These are phyloP conservation scores for Lissocephala sabroskyi DNA, from an alignment of 2,888 invertebrate species.

Conservation along the genomic window DNA sequence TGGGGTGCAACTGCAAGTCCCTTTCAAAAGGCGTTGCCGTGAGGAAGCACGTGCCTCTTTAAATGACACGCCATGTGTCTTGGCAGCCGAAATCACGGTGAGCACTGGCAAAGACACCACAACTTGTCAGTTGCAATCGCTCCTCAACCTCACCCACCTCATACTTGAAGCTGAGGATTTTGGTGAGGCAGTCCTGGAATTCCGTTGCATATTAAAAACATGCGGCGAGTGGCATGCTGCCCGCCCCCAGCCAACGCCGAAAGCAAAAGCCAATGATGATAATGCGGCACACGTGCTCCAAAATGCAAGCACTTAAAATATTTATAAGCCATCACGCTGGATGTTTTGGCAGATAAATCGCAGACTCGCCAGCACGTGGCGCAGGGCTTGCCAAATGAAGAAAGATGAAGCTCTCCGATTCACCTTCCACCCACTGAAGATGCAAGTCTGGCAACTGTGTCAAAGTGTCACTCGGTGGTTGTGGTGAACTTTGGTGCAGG, in stretches of 20 bases:
- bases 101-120: conserved; percentile 26
- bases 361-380: conserved; percentile 19
- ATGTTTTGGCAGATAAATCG: conserved; percentile 51
- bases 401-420: conserved; percentile 36
- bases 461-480: conserved; percentile 21
- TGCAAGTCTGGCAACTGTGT: conserved; percentile 28
- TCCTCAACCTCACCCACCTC: no score
- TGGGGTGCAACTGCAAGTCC: no score
- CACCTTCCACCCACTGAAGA: not conserved
- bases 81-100: conserved; percentile 27
- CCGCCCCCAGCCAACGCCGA: not conserved
- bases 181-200: conserved; percentile 26
- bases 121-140: not conserved
- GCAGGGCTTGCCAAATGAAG: conserved; percentile 39
- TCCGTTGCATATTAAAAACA: conserved; percentile 40
- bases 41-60: conserved; percentile 11
- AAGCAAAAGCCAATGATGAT: conserved; percentile 37
- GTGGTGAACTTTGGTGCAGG: not conserved
- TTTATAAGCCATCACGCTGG: conserved; percentile 48
- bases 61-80: conserved; percentile 32
- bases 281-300: conserved; percentile 60
- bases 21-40: no score
- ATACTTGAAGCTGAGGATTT: no score
- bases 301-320: conserved; percentile 62
- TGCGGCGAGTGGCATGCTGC: conserved; percentile 9